Evolutionary conservation across 2,113 vertebrate species (phyloP).

Genomic region (Trichechus manatus): DNA sequence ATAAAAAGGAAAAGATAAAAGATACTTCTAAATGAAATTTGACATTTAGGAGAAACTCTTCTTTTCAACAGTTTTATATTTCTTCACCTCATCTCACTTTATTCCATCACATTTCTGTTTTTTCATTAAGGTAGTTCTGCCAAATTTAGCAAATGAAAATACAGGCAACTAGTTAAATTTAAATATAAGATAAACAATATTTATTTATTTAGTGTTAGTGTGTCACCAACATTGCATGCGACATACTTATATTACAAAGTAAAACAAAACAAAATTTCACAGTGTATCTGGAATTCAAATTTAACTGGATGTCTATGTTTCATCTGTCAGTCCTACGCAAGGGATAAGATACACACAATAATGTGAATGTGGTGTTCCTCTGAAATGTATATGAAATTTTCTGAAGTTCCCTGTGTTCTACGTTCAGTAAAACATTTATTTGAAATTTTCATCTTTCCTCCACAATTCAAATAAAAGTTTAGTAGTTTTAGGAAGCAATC

Average conservation of each 20-base stretch:
- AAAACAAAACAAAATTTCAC: not conserved
- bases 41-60: not conserved
- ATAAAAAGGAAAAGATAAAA: not conserved
- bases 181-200: not conserved
- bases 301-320: not conserved
- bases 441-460: not conserved
- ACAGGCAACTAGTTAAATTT: not conserved
- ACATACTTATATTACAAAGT: not conserved
- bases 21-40: not conserved
- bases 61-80: not conserved
- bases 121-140: not conserved
- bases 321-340: not conserved
- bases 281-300: not conserved
- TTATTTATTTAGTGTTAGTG: not conserved
- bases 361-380: not conserved
- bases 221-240: not conserved
- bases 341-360: not conserved
- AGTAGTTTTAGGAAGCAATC: not conserved
- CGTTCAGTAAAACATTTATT: not conserved
- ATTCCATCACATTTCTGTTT: not conserved
- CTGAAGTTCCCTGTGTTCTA: not conserved
- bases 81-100: not conserved
- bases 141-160: not conserved
- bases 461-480: not conserved
- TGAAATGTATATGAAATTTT: not conserved